A percentile compares a stretch with the other conserved stretches of the same genome.
phyloP scores from a whole-genome alignment of 2,113 vertebrate genomes.

The Furnarius figulus region DNA sequence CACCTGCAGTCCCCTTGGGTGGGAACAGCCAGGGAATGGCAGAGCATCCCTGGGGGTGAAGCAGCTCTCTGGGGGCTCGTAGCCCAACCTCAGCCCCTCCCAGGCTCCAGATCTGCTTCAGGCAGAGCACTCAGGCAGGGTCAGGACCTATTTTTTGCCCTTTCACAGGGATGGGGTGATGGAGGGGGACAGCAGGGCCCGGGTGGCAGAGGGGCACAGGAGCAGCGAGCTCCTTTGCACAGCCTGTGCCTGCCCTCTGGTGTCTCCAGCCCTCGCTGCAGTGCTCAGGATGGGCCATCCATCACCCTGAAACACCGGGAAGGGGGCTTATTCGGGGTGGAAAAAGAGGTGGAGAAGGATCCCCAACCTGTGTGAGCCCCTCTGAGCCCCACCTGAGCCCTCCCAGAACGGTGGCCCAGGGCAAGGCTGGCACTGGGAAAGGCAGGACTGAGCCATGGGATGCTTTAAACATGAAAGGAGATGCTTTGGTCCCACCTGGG shows the following conservation, averaged over 20 bases:
- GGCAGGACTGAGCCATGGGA: not conserved
- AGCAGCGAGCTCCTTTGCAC: not conserved
- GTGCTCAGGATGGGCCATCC: not conserved
- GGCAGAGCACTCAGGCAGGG: not conserved
- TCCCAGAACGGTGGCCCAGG: not conserved
- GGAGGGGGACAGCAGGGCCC: not conserved
- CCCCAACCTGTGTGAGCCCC: not conserved
- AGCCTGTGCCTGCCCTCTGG: slow-evolving; percentile 56
- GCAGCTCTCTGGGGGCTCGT: not conserved
- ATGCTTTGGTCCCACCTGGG: not conserved
- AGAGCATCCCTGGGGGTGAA: not conserved
- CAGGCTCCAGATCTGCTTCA: not conserved
- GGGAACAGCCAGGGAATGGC: not conserved
- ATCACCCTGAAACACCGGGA: not conserved
- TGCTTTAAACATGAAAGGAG: not conserved
- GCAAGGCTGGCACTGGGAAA: not conserved
- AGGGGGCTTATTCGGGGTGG: fast-evolving
- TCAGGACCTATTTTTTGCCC: fast-evolving
- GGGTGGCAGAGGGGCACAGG: not conserved
- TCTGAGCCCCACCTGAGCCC: not conserved
- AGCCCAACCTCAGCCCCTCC: not conserved
- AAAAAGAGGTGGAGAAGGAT: not conserved
- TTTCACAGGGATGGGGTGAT: not conserved
- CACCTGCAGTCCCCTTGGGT: not conserved
- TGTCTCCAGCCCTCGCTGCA: not conserved